Conservation (phyloP, 2,888 invertebrate genomes). For the Aplocera efformata region DNA sequence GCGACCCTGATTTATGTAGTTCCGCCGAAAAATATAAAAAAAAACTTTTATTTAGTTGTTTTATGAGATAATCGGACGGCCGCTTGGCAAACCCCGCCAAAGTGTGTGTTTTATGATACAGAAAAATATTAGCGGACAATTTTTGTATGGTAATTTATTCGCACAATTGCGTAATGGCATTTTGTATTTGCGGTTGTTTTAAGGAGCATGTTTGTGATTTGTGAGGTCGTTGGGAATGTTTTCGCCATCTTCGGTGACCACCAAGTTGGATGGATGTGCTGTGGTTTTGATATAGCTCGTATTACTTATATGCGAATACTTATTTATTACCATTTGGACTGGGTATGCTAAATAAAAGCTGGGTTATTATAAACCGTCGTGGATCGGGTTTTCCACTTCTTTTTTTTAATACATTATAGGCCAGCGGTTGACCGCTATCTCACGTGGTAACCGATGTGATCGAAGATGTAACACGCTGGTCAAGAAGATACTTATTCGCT, state of each 20-base stretch:
- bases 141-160: conserved; percentile 25
- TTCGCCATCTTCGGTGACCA: conserved; percentile 17
- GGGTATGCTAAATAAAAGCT: too few species aligned
- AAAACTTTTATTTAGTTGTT: conserved; percentile 27
- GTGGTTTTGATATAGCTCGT: not conserved
- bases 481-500: too few species aligned
- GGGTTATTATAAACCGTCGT: too few species aligned
- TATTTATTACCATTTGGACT: not conserved
- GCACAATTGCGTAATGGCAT: conserved; percentile 20
- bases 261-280: conserved; percentile 1
- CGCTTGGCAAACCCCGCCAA: conserved; percentile 18
- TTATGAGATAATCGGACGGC: conserved; percentile 24
- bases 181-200: conserved; percentile 19
- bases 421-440: too few species aligned
- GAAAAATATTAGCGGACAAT: conserved; percentile 20
- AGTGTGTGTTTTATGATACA: conserved; percentile 21
- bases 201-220: conserved; percentile 18
- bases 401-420: too few species aligned
- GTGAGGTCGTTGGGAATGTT: conserved; percentile 20
- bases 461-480: too few species aligned
- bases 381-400: too few species aligned
- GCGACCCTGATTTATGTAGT: conserved; percentile 46
- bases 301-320: not conserved
- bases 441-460: too few species aligned
- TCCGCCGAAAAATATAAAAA: conserved; percentile 16